phyloP scores from a whole-genome alignment of 2,888 invertebrate genomes.

The Lasioglossum figueresi region DNA sequence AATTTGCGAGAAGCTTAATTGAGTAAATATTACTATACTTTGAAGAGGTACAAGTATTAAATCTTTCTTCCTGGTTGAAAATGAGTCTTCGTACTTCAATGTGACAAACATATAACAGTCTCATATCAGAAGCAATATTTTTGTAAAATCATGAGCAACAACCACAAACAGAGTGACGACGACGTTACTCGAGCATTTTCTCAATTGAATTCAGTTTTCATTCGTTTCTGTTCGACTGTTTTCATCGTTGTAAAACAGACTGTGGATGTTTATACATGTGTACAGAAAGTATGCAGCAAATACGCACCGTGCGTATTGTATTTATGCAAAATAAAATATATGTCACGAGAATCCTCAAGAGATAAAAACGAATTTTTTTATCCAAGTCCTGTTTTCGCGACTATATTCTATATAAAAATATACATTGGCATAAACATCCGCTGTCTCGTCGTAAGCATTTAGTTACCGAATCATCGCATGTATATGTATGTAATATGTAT shows the following conservation, averaged over 20 bases:
- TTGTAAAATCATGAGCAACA: conserved; percentile 10
- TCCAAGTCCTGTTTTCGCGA: neutral
- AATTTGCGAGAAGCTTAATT: conserved; percentile 21
- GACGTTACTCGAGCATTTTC: conserved; percentile 8
- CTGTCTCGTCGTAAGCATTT: neutral
- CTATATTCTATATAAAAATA: conserved; percentile 4
- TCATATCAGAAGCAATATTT: conserved; percentile 20
- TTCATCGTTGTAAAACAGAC: neutral
- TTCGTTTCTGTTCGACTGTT: neutral
- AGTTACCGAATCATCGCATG: neutral
- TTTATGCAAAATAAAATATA: neutral
- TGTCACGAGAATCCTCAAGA: neutral
- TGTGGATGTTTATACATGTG: neutral
- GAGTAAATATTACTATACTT: conserved; percentile 16
- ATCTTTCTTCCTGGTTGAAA: conserved; percentile 18
- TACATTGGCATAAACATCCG: neutral
- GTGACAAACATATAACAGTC: conserved; percentile 10
- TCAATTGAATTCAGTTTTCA: neutral
- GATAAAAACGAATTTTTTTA: neutral
- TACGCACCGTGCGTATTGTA: neutral
- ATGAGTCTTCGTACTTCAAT: conserved; percentile 13
- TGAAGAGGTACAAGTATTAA: neutral
- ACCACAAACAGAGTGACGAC: conserved; percentile 3
- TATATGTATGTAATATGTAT: conserved; percentile 1
- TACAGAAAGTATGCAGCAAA: neutral